Evolutionary conservation across 2,113 vertebrate species (phyloP).

Genomic region (Aphelocoma coerulescens): DNA sequence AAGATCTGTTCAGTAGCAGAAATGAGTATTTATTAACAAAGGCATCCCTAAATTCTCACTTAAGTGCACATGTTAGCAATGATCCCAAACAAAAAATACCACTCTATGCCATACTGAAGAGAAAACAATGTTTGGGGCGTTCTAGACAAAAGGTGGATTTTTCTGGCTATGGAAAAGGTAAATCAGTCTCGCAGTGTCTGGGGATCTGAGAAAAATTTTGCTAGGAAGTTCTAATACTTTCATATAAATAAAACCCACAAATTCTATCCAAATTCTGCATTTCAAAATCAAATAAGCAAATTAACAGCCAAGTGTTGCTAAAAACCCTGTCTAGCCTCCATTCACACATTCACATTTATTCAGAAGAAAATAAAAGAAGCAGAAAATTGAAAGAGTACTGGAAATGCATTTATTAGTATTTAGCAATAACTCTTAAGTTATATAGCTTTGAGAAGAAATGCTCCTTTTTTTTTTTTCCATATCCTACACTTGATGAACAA

Average conservation of each 20-base stretch:
- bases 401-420: not conserved
- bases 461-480: not conserved
- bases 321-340: not conserved
- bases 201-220: not conserved
- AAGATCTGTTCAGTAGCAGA: not conserved
- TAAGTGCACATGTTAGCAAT: not conserved
- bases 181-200: not conserved
- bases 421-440: not conserved
- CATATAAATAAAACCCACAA: not conserved
- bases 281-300: not conserved
- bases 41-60: not conserved
- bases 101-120: not conserved
- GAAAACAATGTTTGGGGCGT: not conserved
- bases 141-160: not conserved
- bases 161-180: not conserved
- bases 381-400: not conserved
- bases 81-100: not conserved
- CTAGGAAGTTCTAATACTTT: not conserved
- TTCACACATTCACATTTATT: not conserved
- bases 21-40: not conserved
- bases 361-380: not conserved
- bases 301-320: not conserved
- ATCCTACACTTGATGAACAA: not conserved
- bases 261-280: not conserved
- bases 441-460: not conserved